These are phyloP conservation scores for Ptilonorhynchus violaceus DNA, from an alignment of 2,113 vertebrate species.

Conservation along the genomic window DNA sequence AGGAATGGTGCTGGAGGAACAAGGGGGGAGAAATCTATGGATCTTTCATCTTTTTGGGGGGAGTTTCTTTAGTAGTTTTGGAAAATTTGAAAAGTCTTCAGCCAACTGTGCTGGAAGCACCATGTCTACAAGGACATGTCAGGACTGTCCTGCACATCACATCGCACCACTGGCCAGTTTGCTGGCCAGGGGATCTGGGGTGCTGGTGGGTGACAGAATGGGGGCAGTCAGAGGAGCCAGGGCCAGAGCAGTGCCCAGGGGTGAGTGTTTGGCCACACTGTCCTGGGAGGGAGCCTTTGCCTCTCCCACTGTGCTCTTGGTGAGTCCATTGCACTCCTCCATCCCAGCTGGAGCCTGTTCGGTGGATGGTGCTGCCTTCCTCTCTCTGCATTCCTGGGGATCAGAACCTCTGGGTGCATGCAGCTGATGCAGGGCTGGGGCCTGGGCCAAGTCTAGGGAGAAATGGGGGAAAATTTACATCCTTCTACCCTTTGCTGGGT, in stretches of 20 bases:
- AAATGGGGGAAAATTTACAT: neutral
- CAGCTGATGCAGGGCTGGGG: neutral
- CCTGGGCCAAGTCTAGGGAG: neutral
- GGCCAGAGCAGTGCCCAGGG: neutral
- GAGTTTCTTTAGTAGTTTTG: neutral
- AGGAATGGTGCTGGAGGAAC: neutral
- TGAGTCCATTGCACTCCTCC: neutral
- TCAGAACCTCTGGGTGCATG: neutral
- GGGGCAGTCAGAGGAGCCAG: neutral
- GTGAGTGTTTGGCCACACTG: neutral
- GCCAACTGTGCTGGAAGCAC: neutral
- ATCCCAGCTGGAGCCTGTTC: neutral
- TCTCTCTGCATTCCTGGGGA: neutral
- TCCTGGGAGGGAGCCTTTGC: neutral
- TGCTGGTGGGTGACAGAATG: neutral
- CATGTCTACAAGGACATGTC: rapidly evolving
- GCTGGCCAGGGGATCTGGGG: rapidly evolving
- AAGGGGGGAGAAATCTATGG: neutral
- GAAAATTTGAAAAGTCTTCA: neutral
- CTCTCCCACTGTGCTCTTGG: neutral
- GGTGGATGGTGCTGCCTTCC: neutral
- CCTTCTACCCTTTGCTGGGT: neutral
- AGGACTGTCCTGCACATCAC: rapidly evolving
- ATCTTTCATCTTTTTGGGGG: neutral
- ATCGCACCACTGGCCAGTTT: neutral